Percentiles rank a stretch among this genome's conserved stretches.
These are phyloP conservation scores for Apotomis turbidana DNA, from an alignment of 2,888 invertebrate species.

Conservation along the genomic window DNA sequence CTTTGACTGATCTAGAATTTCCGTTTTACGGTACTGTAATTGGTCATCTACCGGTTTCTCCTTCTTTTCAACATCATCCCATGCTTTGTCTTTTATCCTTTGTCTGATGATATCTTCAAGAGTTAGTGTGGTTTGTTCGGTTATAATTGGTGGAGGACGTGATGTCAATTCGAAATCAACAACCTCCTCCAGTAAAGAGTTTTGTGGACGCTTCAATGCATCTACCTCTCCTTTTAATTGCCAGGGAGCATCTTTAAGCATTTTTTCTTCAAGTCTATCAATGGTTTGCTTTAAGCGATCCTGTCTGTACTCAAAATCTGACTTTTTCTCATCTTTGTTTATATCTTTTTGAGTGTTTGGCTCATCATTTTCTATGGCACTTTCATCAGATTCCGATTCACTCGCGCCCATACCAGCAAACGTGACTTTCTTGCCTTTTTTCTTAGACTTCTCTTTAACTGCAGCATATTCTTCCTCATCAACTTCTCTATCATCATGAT, in stretches of 20 bases:
- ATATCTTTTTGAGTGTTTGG: slow-evolving; percentile 40
- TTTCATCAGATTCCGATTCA: slow-evolving; percentile 53
- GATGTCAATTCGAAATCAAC: slow-evolving; percentile 94
- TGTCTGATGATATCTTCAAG: slow-evolving; percentile 96
- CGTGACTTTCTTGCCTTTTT: slow-evolving; percentile 60
- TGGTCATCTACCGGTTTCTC: slow-evolving; percentile 92
- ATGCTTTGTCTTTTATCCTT: slow-evolving; percentile 95
- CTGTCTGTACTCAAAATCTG: slow-evolving; percentile 90
- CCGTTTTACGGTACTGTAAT: slow-evolving; percentile 92
- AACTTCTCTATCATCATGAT: slow-evolving; percentile 48
- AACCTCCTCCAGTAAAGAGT: slow-evolving; percentile 96
- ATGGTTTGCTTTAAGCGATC: slow-evolving; percentile 88
- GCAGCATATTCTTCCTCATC: slow-evolving; percentile 47
- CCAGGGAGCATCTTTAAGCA: slow-evolving; percentile 95
- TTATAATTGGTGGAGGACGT: slow-evolving; percentile 95
- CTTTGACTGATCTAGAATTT: slow-evolving; percentile 96
- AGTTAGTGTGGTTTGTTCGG: slow-evolving; percentile 93
- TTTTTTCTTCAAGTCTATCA: slow-evolving; percentile 87
- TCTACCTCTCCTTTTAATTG: slow-evolving; percentile 95
- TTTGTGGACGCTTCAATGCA: slow-evolving; percentile 91
- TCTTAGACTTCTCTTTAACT: slow-evolving; percentile 47
- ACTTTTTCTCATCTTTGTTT: slow-evolving; percentile 71
- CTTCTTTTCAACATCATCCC: slow-evolving; percentile 96
- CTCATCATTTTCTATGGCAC: slow-evolving; percentile 49
- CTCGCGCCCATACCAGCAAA: slow-evolving; percentile 62